Conservation (phyloP, 2,888 invertebrate genomes). For the Flexamia atlantica region DNA sequence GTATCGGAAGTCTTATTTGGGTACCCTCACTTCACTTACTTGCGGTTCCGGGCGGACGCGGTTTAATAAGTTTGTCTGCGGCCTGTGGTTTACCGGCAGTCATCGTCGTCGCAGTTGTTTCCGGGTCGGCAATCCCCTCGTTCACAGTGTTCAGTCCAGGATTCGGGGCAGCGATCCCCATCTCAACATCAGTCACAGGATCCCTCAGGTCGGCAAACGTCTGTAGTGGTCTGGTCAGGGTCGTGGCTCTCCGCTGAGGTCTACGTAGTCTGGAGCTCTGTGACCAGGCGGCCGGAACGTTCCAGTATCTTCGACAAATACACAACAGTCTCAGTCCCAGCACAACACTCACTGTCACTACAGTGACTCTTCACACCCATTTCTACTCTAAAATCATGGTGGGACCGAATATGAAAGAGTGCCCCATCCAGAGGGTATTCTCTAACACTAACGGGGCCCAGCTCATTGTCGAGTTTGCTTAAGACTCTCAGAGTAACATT, state of each 20-base stretch:
- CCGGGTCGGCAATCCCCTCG: neutral
- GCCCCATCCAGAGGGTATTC: neutral
- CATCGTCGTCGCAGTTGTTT: neutral
- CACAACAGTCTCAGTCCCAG: neutral
- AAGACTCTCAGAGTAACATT: neutral
- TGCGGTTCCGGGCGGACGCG: too few relatives aligned
- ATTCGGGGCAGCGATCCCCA: neutral
- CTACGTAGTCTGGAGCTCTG: neutral
- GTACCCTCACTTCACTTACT: too few relatives aligned
- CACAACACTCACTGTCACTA: neutral
- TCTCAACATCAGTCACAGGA: neutral
- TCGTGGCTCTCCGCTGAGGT: neutral
- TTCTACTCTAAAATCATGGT: neutral
- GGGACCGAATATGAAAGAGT: neutral
- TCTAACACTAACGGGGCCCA: neutral
- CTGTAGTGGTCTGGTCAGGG: neutral
- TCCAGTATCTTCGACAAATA: neutral
- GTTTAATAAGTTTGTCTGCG: too few relatives aligned
- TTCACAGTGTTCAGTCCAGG: neutral
- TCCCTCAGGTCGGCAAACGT: neutral
- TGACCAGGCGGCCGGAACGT: neutral
- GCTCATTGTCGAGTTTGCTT: neutral
- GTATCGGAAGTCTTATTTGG: too few relatives aligned
- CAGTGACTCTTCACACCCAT: neutral
- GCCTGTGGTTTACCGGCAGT: neutral